Evolutionary conservation across 2,888 invertebrate species (phyloP).

Genomic region (Pristionchus japonicus): DNA sequence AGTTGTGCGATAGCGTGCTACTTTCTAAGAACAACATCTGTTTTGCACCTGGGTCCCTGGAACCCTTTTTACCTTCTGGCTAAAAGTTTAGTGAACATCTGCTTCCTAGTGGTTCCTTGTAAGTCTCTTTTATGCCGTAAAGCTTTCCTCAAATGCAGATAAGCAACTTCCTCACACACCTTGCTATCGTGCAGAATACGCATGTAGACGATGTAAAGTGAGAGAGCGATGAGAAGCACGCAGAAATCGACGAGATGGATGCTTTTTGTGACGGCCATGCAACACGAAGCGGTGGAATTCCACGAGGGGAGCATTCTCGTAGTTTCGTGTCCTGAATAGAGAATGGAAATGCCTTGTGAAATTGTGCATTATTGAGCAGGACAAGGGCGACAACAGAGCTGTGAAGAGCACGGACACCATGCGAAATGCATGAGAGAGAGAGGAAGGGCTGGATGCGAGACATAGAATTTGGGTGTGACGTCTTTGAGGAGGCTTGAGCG

Average conservation of each 20-base stretch:
- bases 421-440: not conserved
- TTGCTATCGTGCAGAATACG: not conserved
- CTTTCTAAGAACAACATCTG: too few relatives aligned
- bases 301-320: not conserved
- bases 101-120: too few relatives aligned
- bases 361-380: not conserved
- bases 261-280: not conserved
- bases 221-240: not conserved
- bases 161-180: too few relatives aligned
- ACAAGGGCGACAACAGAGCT: not conserved
- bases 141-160: too few relatives aligned
- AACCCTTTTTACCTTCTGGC: too few relatives aligned
- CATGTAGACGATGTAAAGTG: not conserved
- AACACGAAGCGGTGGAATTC: not conserved
- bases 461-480: too few relatives aligned
- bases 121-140: too few relatives aligned
- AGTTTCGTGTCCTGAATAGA: not conserved
- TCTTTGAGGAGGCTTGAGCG: not conserved
- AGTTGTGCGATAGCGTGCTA: too few relatives aligned
- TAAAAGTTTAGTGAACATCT: too few relatives aligned
- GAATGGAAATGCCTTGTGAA: not conserved
- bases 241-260: not conserved
- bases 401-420: not conserved
- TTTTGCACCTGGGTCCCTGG: too few relatives aligned
- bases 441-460: not conserved